Evolutionary conservation across 2,888 invertebrate species (phyloP).

Genomic region (Amiota minor): DNA sequence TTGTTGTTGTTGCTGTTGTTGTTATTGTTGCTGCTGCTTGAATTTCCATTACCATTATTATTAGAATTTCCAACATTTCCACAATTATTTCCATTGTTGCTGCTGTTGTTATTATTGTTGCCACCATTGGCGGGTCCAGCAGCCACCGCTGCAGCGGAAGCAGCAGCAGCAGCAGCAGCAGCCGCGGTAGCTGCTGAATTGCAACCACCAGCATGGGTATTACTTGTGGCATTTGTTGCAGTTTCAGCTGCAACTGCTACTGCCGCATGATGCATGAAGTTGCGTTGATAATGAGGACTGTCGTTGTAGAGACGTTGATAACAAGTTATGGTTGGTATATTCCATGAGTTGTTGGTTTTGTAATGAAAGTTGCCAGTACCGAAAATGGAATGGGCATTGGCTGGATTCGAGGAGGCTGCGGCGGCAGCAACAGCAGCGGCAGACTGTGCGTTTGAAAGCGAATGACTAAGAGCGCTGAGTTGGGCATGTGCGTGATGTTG

Average conservation of each 20-base stretch:
- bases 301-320: constrained; percentile 72
- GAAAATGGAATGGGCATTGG: constrained; percentile 72
- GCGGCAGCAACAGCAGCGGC: constrained; percentile 57
- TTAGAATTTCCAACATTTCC: constrained; percentile 15
- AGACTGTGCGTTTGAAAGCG: constrained; percentile 54
- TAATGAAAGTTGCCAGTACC: constrained; percentile 72
- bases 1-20: constrained; percentile 36
- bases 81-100: constrained; percentile 33
- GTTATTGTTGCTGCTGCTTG: constrained; percentile 38
- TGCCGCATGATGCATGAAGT: constrained; percentile 57
- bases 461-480: constrained; percentile 61
- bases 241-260: constrained; percentile 32
- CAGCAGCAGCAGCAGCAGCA: constrained; percentile 46
- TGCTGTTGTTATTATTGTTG: constrained; percentile 38
- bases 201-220: constrained; percentile 7
- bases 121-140: neutral
- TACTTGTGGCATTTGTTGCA: constrained; percentile 21
- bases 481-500: constrained; percentile 57
- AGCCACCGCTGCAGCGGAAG: constrained; percentile 34
- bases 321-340: constrained; percentile 68
- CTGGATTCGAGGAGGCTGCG: constrained; percentile 44
- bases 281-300: constrained; percentile 69
- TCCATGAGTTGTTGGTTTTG: constrained; percentile 72
- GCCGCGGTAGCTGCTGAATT: constrained; percentile 44
- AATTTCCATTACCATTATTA: too few relatives aligned